Evolutionary conservation across 2,113 vertebrate species (phyloP).

Genomic region (Tachysurus fulvidraco): DNA sequence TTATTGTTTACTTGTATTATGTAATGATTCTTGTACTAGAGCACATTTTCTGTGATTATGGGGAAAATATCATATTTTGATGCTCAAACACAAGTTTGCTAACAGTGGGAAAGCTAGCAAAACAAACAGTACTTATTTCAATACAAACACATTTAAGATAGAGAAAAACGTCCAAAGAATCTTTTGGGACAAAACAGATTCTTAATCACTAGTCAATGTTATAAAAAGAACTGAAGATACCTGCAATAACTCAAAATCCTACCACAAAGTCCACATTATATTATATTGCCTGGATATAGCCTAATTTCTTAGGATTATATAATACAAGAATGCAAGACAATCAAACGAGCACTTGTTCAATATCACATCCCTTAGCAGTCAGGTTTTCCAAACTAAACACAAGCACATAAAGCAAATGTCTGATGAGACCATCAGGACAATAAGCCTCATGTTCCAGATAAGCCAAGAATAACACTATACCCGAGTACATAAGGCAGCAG

Average conservation of each 20-base stretch:
- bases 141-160: neutral
- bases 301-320: neutral
- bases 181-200: neutral
- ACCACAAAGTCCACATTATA: too few relatives aligned
- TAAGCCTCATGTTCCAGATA: constrained; percentile 54
- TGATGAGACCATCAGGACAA: constrained; percentile 58
- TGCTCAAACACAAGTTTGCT: neutral
- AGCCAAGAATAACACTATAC: constrained; percentile 55
- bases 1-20: neutral
- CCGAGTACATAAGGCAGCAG: constrained; percentile 27
- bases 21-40: neutral
- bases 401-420: constrained; percentile 16
- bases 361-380: neutral
- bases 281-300: neutral
- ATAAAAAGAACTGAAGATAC: neutral
- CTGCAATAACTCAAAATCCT: too few relatives aligned
- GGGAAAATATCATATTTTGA: neutral
- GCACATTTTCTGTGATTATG: neutral
- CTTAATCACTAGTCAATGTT: neutral
- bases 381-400: constrained; percentile 39
- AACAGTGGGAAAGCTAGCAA: neutral
- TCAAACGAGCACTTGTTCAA: neutral
- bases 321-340: neutral
- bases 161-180: neutral
- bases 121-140: neutral